A percentile compares a stretch with the other conserved stretches of the same genome.
Conservation (phyloP, 2,888 invertebrate species). For the Ischnus inquisitorius region DNA sequence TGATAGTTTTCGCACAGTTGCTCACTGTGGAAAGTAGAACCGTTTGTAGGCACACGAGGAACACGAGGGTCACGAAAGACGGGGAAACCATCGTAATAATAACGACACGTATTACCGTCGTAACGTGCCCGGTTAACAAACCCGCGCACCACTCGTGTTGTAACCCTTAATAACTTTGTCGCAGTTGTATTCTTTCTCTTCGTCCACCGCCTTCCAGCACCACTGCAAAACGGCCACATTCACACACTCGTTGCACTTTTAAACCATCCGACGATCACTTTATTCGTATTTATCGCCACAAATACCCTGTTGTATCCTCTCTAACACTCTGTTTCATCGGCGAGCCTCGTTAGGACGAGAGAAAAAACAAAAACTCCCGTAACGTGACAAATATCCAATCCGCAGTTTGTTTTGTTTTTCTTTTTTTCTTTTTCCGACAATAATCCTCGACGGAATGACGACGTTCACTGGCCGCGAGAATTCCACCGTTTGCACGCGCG, state of each 20-base stretch:
- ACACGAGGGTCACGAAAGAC: constrained; percentile 84
- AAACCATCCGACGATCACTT: constrained; percentile 17
- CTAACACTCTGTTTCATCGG: background rate
- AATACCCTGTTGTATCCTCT: background rate
- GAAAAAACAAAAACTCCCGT: background rate
- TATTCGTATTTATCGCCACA: background rate
- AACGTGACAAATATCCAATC: background rate
- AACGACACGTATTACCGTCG: constrained; percentile 65
- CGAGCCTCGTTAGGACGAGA: background rate
- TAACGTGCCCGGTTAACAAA: constrained; percentile 46
- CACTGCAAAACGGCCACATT: constrained; percentile 79
- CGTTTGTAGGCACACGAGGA: constrained; percentile 88
- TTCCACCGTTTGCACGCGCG: background rate
- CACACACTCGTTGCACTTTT: constrained; percentile 67
- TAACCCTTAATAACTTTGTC: constrained; percentile 69
- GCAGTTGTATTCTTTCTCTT: constrained; percentile 62
- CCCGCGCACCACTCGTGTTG: constrained; percentile 64
- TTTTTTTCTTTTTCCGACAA: background rate
- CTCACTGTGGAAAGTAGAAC: constrained; percentile 89
- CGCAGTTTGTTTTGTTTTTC: background rate
- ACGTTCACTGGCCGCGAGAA: background rate
- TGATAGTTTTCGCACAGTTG: constrained; percentile 93
- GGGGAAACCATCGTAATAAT: constrained; percentile 84
- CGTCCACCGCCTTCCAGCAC: constrained; percentile 76
- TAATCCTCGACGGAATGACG: background rate